Evolutionary conservation across 2,113 vertebrate genomes (phyloP).

Genomic region (Oncorhynchus tshawytscha): DNA sequence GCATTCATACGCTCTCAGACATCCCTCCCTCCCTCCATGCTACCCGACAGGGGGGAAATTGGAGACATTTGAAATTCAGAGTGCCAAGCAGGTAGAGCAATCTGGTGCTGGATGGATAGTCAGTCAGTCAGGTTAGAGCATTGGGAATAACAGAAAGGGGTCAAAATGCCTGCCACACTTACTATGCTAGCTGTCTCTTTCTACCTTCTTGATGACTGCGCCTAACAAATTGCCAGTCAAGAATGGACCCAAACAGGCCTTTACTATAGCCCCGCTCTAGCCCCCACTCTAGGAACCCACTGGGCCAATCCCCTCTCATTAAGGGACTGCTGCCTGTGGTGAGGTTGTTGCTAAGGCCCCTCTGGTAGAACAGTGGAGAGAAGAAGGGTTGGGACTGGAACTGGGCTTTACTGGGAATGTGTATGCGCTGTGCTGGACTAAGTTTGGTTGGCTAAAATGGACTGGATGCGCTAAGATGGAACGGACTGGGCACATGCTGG

Average conservation of each 20-base stretch:
- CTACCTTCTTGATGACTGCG: constrained; percentile 72
- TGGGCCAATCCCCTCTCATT: constrained; percentile 84
- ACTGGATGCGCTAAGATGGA: constrained; percentile 73
- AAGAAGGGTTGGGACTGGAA: constrained; percentile 15
- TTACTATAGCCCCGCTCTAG: constrained; percentile 64
- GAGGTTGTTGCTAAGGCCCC: constrained; percentile 72
- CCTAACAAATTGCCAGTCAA: constrained; percentile 79
- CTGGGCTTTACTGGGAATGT: neutral
- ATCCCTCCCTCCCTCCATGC: constrained; percentile 65
- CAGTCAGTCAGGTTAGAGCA: constrained; percentile 58
- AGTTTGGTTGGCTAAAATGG: constrained; percentile 31
- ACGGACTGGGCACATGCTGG: constrained; percentile 88
- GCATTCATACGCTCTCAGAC: constrained; percentile 61
- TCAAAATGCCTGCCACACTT: constrained; percentile 50
- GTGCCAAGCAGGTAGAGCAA: constrained; percentile 66
- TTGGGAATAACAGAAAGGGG: constrained; percentile 46
- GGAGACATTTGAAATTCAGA: constrained; percentile 76
- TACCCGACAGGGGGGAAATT: constrained; percentile 87
- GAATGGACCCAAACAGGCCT: neutral
- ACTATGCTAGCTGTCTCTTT: constrained; percentile 25
- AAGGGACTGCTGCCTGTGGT: constrained; percentile 75
- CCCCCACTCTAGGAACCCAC: constrained; percentile 71
- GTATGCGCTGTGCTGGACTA: neutral
- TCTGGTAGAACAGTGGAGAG: constrained; percentile 63
- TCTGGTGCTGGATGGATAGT: constrained; percentile 45